These are phyloP conservation scores for Gastrophysa polygoni DNA, from an alignment of 2,888 invertebrate species.

Conservation along the genomic window DNA sequence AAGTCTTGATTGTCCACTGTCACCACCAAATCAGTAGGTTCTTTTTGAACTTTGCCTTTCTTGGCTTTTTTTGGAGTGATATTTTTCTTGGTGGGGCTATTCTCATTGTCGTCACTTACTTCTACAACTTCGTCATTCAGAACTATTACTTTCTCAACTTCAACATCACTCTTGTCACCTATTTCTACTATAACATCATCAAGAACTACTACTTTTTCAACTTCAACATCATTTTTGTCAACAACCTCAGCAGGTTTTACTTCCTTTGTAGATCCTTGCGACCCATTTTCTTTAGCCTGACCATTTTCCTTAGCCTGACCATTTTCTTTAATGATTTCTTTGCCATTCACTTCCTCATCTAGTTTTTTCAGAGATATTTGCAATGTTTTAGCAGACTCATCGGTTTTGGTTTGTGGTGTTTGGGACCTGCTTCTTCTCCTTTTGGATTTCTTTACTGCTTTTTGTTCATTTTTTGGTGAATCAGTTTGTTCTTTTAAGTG, in stretches of 20 bases:
- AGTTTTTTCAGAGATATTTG: conserved; percentile 23
- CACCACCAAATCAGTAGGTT: conserved; percentile 11
- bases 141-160: background rate
- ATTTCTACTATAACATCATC: background rate
- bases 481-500: background rate
- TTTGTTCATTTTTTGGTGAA: conserved; percentile 12
- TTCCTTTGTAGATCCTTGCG: background rate
- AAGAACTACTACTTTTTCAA: background rate
- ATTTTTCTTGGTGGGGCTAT: conserved; percentile 3
- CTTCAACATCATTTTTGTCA: background rate
- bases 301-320: conserved; percentile 19
- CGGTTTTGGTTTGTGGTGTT: conserved; percentile 37
- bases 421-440: conserved; percentile 35
- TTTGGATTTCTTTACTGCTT: conserved; percentile 18
- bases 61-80: conserved; percentile 10
- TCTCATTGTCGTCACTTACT: background rate
- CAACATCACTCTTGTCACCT: background rate
- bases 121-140: background rate
- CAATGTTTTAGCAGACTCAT: conserved; percentile 24
- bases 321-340: conserved; percentile 17
- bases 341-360: conserved; percentile 23
- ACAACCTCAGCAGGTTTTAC: background rate
- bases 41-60: conserved; percentile 1
- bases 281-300: background rate
- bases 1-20: conserved; percentile 19